Evolutionary conservation across 2,113 vertebrate species (phyloP).

Genomic region (Oreochromis niloticus): DNA sequence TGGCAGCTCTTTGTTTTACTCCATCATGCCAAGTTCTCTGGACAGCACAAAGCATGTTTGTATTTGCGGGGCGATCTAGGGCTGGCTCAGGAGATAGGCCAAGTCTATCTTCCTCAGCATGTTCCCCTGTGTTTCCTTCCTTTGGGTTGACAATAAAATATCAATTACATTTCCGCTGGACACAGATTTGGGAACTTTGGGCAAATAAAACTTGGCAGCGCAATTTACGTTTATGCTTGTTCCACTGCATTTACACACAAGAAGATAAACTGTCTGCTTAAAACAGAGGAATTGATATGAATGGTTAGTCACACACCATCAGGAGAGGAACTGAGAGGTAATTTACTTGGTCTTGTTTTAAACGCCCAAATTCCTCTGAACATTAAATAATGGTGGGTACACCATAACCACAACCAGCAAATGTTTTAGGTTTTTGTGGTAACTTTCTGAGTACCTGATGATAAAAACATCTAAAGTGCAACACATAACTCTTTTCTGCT

Average conservation of each 20-base stretch:
- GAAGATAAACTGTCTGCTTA: background rate
- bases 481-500: background rate
- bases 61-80: slow-evolving; percentile 21
- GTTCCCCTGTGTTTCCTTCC: slow-evolving; percentile 59
- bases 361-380: background rate
- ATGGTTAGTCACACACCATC: background rate
- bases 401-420: background rate
- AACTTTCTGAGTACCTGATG: background rate
- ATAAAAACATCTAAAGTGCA: background rate
- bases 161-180: slow-evolving; percentile 50
- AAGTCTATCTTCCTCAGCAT: slow-evolving; percentile 43
- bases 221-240: background rate
- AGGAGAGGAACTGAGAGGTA: background rate
- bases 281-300: background rate
- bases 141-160: slow-evolving; percentile 55
- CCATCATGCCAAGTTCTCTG: slow-evolving; percentile 52
- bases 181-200: slow-evolving; percentile 12
- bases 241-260: background rate
- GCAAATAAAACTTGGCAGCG: background rate
- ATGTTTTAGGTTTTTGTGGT: background rate
- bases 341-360: background rate
- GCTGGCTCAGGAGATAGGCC: slow-evolving; percentile 32
- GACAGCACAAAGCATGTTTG: slow-evolving; percentile 61
- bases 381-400: background rate
- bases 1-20: slow-evolving; percentile 51